These are phyloP conservation scores for Drosophila bifasciata DNA, from an alignment of 1,140 invertebrate genomes.

Conservation along the genomic window DNA sequence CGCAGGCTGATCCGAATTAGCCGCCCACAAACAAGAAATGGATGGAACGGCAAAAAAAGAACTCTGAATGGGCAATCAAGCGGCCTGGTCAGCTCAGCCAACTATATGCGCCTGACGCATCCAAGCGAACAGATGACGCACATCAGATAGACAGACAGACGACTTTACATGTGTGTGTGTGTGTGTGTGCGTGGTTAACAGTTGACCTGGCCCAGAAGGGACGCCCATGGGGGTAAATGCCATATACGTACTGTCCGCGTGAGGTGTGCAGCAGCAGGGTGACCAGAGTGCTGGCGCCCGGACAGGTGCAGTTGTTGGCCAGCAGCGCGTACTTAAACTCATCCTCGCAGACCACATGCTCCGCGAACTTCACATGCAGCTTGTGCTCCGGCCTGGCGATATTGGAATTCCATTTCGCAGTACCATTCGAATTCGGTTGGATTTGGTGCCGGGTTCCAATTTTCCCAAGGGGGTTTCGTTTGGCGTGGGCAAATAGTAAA, in stretches of 20 bases:
- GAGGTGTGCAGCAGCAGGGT: slow-evolving; percentile 98
- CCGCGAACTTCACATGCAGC: slow-evolving; percentile 98
- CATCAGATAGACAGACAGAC: slow-evolving; percentile 39
- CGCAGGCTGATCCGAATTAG: slow-evolving; percentile 39
- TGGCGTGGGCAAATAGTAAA: slow-evolving; percentile 40
- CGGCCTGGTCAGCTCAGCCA: slow-evolving; percentile 3
- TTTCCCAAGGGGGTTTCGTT: background rate
- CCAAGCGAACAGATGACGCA: slow-evolving; percentile 50
- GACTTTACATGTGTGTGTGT: slow-evolving; percentile 33
- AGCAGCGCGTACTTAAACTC: slow-evolving; percentile 98
- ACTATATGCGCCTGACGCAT: slow-evolving; percentile 34
- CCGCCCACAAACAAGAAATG: slow-evolving; percentile 9
- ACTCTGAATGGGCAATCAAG: slow-evolving; percentile 47
- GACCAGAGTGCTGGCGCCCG: slow-evolving; percentile 97
- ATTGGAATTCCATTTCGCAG: slow-evolving; percentile 57
- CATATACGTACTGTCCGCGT: slow-evolving; percentile 90
- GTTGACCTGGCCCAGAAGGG: slow-evolving; percentile 34
- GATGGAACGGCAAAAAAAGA: slow-evolving; percentile 1
- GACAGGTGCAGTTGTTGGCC: slow-evolving; percentile 99
- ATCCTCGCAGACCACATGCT: slow-evolving; percentile 98
- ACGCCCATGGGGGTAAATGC: no score
- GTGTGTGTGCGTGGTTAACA: slow-evolving; percentile 43
- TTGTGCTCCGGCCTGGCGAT: slow-evolving; percentile 95
- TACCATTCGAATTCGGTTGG: slow-evolving; percentile 42
- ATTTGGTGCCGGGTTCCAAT: background rate